Evolutionary conservation across 2,113 vertebrate genomes (phyloP).

Genomic region (Ursus arctos): DNA sequence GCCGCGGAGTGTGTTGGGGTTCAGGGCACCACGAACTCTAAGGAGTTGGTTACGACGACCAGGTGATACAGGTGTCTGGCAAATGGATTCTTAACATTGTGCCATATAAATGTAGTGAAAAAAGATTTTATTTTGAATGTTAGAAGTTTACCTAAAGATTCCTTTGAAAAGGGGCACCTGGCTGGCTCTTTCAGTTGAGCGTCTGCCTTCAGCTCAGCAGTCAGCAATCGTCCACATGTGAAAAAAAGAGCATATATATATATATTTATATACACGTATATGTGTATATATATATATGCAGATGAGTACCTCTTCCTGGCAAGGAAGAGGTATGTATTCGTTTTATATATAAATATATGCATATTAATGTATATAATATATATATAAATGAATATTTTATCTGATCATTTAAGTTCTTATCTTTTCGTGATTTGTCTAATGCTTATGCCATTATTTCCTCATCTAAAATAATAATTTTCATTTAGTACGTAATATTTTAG

Average conservation of each 20-base stretch:
- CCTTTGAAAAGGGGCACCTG: not conserved
- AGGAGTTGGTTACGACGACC: not conserved
- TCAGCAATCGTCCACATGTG: not conserved
- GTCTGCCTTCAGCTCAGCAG: not conserved
- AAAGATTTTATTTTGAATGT: not conserved
- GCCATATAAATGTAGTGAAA: not conserved
- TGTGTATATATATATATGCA: not conserved
- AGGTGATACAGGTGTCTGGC: not conserved
- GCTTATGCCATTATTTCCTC: conserved; percentile 28
- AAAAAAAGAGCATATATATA: not conserved
- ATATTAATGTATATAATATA: not conserved
- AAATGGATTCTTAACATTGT: not conserved
- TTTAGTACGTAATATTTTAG: not conserved
- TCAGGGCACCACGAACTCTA: not conserved
- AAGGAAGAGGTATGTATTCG: not conserved
- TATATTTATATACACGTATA: not conserved
- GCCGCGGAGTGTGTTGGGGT: not conserved
- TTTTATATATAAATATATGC: not conserved
- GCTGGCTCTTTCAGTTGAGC: no score
- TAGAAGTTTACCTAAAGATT: conserved; percentile 28
- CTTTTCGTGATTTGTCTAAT: conserved; percentile 47
- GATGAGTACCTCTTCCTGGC: not conserved
- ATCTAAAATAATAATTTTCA: not conserved
- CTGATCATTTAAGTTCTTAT: not conserved
- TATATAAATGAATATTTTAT: not conserved